A percentile compares a stretch with the other conserved stretches of the same genome.
Conservation (phyloP, 2,113 vertebrate genomes). For the Neolamprologus cancellatus region DNA sequence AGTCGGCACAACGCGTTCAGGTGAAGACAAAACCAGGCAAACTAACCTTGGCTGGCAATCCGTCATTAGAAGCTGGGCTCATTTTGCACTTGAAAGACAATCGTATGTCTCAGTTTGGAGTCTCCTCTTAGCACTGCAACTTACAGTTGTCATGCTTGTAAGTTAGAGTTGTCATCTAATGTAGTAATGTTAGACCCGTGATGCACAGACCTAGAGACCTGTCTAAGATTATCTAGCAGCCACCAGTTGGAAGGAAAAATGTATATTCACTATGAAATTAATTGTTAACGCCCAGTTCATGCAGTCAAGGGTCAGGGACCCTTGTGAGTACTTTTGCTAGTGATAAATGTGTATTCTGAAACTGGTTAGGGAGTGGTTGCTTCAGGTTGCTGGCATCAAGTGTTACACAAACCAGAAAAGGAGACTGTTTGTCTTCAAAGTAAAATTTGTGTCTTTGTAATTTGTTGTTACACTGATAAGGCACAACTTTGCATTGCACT, state of each 20-base stretch:
- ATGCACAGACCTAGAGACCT: neutral
- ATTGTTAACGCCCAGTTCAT: neutral
- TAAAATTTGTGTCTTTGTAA: neutral
- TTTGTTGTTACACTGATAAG: neutral
- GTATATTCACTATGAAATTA: neutral
- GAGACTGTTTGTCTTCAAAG: neutral
- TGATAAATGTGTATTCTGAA: neutral
- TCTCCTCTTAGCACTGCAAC: neutral
- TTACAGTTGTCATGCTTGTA: neutral
- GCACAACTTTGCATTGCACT: neutral
- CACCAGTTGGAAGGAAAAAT: neutral
- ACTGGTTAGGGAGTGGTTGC: neutral
- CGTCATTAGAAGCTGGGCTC: neutral
- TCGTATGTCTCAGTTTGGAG: neutral
- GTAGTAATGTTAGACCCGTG: neutral
- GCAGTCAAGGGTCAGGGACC: neutral
- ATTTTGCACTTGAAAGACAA: neutral
- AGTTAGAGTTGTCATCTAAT: neutral
- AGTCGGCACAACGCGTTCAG: neutral
- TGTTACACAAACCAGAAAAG: neutral
- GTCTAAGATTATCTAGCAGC: neutral
- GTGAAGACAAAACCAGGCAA: neutral
- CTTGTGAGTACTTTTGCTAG: neutral
- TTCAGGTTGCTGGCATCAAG: neutral
- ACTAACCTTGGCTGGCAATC: neutral